Conservation (phyloP, 1,140 invertebrate genomes). For the Drosophila repleta region DNA sequence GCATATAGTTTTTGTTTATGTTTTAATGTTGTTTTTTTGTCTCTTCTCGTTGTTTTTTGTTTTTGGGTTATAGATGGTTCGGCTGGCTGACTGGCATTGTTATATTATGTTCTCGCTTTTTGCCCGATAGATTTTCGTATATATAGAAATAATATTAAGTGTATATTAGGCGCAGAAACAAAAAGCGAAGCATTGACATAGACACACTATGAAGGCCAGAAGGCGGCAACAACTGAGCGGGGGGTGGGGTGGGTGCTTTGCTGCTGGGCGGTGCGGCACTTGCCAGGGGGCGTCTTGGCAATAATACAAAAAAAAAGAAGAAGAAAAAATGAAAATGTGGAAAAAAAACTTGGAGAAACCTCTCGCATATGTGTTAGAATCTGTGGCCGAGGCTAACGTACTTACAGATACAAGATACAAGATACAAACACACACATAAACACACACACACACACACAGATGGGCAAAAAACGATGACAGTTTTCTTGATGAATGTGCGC, state of each 20-base stretch:
- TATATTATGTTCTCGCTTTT: slow-evolving; percentile 10
- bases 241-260: too few relatives aligned
- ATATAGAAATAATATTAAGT: slow-evolving; percentile 60
- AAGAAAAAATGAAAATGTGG: slow-evolving; percentile 35
- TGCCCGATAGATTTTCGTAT: background rate
- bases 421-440: slow-evolving; percentile 49
- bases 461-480: slow-evolving; percentile 70
- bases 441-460: slow-evolving; percentile 15
- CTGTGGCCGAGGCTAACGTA: slow-evolving; percentile 64
- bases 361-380: slow-evolving; percentile 66
- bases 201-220: slow-evolving; percentile 27
- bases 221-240: background rate
- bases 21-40: slow-evolving; percentile 2
- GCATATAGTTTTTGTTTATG: slow-evolving; percentile 15
- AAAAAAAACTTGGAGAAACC: slow-evolving; percentile 24
- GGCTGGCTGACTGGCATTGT: slow-evolving; percentile 23
- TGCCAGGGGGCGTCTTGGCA: slow-evolving; percentile 26
- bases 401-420: slow-evolving; percentile 64
- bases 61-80: background rate
- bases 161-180: slow-evolving; percentile 59
- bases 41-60: background rate
- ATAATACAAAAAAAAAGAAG: slow-evolving; percentile 45
- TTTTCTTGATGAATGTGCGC: slow-evolving; percentile 81
- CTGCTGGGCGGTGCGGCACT: slow-evolving; percentile 4
- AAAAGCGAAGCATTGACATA: slow-evolving; percentile 54